phyloP scores from a whole-genome alignment of 2,797 vertebrate species.

The Leptodactylus fallax region DNA sequence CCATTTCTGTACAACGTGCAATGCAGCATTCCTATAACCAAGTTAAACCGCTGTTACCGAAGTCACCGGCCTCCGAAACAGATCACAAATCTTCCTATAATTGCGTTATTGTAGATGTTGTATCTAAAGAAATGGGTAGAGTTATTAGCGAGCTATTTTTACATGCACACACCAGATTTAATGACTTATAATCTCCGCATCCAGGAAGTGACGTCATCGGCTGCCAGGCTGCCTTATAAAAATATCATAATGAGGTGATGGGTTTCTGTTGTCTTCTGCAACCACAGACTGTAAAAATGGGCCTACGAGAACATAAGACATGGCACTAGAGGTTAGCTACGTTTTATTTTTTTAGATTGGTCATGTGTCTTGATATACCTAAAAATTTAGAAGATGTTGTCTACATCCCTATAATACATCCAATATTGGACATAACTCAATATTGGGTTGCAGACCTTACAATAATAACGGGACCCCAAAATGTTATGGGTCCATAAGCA shows the following conservation, averaged over 20 bases:
- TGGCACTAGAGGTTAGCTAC: not conserved
- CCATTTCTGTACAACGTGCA: not conserved
- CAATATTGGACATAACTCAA: not conserved
- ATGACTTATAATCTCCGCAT: conserved; percentile 67
- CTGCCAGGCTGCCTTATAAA: conserved; percentile 65
- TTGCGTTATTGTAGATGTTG: conserved; percentile 67
- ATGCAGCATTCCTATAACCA: conserved; percentile 14
- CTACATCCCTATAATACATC: not conserved
- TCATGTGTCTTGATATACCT: too few relatives aligned
- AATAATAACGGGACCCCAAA: not conserved
- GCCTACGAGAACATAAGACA: not conserved
- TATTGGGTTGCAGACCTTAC: not conserved
- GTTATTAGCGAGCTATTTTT: conserved; percentile 75
- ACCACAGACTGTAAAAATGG: not conserved
- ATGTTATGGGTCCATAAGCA: not conserved
- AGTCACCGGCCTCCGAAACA: conserved; percentile 13
- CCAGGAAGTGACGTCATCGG: conserved; percentile 73
- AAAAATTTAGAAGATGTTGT: not conserved
- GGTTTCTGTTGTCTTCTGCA: not conserved
- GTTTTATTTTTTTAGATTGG: too few relatives aligned
- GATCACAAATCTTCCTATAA: conserved; percentile 64
- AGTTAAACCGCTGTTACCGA: conserved; percentile 9
- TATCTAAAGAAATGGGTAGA: conserved; percentile 71
- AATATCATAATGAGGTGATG: conserved; percentile 66
- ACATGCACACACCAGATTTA: conserved; percentile 62